Base-by-base conservation (phyloP, 2,113 vertebrate genomes). In the Noturus placidus region DNA sequence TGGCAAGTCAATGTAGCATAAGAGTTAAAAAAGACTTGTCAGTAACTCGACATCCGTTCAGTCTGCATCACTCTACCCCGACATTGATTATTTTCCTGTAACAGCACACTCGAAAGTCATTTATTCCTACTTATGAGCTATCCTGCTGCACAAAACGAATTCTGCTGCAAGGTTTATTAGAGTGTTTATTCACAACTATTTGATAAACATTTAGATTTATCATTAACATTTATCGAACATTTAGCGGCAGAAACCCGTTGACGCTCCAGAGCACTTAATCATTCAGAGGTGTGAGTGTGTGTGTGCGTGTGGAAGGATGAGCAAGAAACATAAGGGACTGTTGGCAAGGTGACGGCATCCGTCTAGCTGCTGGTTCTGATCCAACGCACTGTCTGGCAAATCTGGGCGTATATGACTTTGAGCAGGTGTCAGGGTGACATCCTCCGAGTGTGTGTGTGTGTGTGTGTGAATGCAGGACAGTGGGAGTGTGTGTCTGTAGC, bases 361-460 rank as follows among this genome's bases (percentile, higher is more conserved):
- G 35, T 67, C 46, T 69, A 15, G 4, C 38, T 50, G 38, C 38
- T 83, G 61, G 63, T 30, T 67, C 50, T 2, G 33, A 52, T 30
- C 82, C 67, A 84, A 54, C 4, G 17, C 33, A 19, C 19, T 38
- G 72, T 78, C 79, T 86, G 87, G 42, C 42, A 11, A 67, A 27
- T 38, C 72, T 57, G 61, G 27, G 82, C n/a, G 61, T 46, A 69
- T 81, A 77, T 65, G 86, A 67, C 61, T 87, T 56, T 72, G 88
- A 85, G 87, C 65, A 86, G 79, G 83, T 57, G 65, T 52, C 69
- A 69, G 54, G 22, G 84, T n/a, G 56, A 84, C 82, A 79, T 72
- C 83, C 50, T 25, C 17, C 69, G 87, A 46, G 54, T 42, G 54
- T 81, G 76, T 84, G 54, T 81, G 76, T 84, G 54, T 81, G 76